Base-by-base conservation (phyloP, 2,113 vertebrate species). In the Motacilla alba region DNA sequence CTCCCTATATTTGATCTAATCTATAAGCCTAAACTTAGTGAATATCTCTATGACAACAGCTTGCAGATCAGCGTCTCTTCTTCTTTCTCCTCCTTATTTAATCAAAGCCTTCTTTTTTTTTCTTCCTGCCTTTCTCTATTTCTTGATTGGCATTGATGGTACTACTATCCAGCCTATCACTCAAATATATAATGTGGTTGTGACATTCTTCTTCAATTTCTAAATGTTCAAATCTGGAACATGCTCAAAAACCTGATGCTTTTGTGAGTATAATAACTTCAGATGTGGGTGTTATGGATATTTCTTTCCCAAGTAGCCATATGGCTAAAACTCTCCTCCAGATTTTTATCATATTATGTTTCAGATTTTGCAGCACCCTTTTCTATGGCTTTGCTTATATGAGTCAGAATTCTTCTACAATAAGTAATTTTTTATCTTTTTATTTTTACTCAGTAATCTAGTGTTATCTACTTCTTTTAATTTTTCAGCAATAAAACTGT, bases 1-100 rank as follows among this genome's bases (percentile, higher is more conserved):
- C 11, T 64, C 24, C 52, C 41, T 73, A 52, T 68, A 88, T 68
- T 75, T 90, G 31, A 69, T 90, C 22, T 87, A 59, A 82, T 91
- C 37, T 68, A 11, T 87, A 90, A 89, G 6, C 5, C 30, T 76
- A 52, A 85, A 70, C 4, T 88, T 59, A 56, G 53, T 47, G 58
- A 88, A 47, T 88, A 66, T 94, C 87, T 87, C 93, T 95, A 91
- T 94, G 95, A 94, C 74, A 93, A 95, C 76, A 89, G 44, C 16
- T 82, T 91, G 63, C 70, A 90, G 74, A 90, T 87, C 70, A 87
- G 41, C 24, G 33, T 84, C 47, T 91, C 46, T 44, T 76, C 27
- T 85, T 3, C 7, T 64, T 24, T 83, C 2, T 9, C 35, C 19
- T 80, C 44, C 73, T 83, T 81, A 35, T 64, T 74, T 82, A 52